These are phyloP conservation scores for Parochlus steinenii DNA, from an alignment of 2,888 invertebrate species.

Conservation along the genomic window DNA sequence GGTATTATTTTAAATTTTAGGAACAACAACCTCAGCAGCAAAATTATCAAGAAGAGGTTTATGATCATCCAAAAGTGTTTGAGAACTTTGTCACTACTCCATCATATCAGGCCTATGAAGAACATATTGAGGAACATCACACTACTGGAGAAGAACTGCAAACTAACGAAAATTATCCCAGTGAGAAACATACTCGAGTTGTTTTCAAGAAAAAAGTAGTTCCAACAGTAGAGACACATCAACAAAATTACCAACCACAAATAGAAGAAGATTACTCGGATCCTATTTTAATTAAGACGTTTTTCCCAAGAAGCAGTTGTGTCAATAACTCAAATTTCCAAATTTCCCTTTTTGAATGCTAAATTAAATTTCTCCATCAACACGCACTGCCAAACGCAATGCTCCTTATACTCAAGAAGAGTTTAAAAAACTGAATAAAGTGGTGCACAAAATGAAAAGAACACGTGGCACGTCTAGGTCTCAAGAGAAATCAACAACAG, in stretches of 20 bases:
- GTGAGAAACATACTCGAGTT: slow-evolving; percentile 27
- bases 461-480: slow-evolving; percentile 1
- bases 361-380: too few species aligned
- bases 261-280: slow-evolving; percentile 9
- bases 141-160: slow-evolving; percentile 9
- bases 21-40: slow-evolving; percentile 9
- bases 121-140: slow-evolving; percentile 6
- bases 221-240: slow-evolving; percentile 9
- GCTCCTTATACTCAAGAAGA: slow-evolving; percentile 15
- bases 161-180: slow-evolving; percentile 26
- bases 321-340: slow-evolving; percentile 21
- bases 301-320: slow-evolving; percentile 14
- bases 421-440: slow-evolving; percentile 14
- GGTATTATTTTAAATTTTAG: too few species aligned
- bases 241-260: slow-evolving; percentile 13
- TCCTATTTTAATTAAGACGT: too few species aligned
- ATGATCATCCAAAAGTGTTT: slow-evolving; percentile 9
- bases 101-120: slow-evolving; percentile 3
- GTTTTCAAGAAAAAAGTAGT: slow-evolving; percentile 21
- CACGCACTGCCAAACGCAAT: slow-evolving; percentile 11
- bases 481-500: slow-evolving; percentile 1
- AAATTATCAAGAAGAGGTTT: slow-evolving; percentile 12
- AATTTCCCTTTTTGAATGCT: too few species aligned
- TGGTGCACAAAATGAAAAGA: slow-evolving; percentile 11
- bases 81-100: slow-evolving; percentile 8